Evolutionary conservation across 2,797 vertebrate species (phyloP), one percentile per base, ranked within the genome.

Genomic region (Nothura maculosa): DNA sequence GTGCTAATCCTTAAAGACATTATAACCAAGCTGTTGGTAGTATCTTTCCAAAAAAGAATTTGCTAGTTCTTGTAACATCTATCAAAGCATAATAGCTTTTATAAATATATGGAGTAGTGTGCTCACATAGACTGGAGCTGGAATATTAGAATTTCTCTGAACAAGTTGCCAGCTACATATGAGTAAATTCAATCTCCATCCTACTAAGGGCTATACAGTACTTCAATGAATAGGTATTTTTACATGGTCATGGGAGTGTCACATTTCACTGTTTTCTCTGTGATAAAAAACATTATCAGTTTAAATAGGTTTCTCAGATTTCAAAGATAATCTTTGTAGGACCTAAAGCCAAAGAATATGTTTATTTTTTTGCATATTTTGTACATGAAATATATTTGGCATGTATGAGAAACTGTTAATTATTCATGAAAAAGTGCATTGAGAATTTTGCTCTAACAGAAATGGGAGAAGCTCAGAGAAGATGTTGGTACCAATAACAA

Each of bases 351-450:
- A 48, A 67, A 57, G 9, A 19, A 30, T 19, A 1, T 0, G 66
- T 62, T 55, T 6, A 18, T 14, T 13, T 34, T 13, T 36, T 52
- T 24, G 0, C 6, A 24, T 4, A 42, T 62, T 58, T 42, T 24
- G 10, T 10, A 1, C 18, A 3, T 1, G 67, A 78, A 69, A 76
- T 48, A 14, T 13, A 30, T 17, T 10, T 38, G 4, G 3, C 8
- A 30, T 0, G 0, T 28, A 18, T 8, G 14, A 78, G 9, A 28
- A 85, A 4, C 7, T 57, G 24, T 13, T 10, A 42, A 52, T 67
- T 80, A 19, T 17, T 36, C 16, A 9, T 9, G 30, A 68, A 90
- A 74, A 16, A 54, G 1, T 9, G 54, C 9, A 43, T 50, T 10
- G 75, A 75, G 25, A 62, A 24, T 87, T 83, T 58, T 87, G 2